Base-by-base conservation (phyloP, 1,140 invertebrate species). In the Heterodera schachtii region DNA sequence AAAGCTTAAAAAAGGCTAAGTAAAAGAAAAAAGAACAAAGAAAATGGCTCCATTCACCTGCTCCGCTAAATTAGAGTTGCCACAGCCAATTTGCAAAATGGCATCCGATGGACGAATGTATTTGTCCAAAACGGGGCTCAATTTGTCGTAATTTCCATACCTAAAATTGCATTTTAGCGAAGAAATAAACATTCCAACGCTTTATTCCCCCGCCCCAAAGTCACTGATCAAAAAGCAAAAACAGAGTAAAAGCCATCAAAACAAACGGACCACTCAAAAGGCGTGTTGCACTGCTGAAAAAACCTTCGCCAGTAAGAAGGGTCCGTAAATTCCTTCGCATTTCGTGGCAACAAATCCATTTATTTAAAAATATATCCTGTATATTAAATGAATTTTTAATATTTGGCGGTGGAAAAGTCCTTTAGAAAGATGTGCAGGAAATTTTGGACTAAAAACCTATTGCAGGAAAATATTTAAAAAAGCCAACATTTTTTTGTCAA, bases 11-110 rank as follows among this genome's bases (percentile, higher is more conserved):
- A 49, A 4, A 9, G 47, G n/a, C n/a, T n/a, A n/a, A n/a, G n/a
- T n/a, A n/a, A n/a, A n/a, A n/a, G n/a, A n/a, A n/a, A n/a, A n/a
- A n/a, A n/a, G n/a, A n/a, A n/a, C n/a, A n/a, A n/a, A n/a, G n/a
- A n/a, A n/a, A n/a, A n/a, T n/a, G n/a, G n/a, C n/a, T n/a, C n/a
- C n/a, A n/a, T n/a, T 49, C 41, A 88, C 86, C 79, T 87, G 21
- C 19, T 85, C 85, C n/a, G 87, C 88, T 31, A 88, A 81, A 64
- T 43, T 49, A 16, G 87, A 89, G 69, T 89, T 88, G 43, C 87
- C 87, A 44, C 87, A 88, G 5, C 87, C 87, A 77, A 89, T 78
- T 80, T 88, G 88, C 11, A 89, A 57, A 66, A 88, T 88, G n/a
- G 46, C 70, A 60, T 89, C 88, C 13, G 52, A 66, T 1, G 82